Base-by-base conservation (phyloP, 2,797 vertebrate species). In the Borostomias antarcticus region DNA sequence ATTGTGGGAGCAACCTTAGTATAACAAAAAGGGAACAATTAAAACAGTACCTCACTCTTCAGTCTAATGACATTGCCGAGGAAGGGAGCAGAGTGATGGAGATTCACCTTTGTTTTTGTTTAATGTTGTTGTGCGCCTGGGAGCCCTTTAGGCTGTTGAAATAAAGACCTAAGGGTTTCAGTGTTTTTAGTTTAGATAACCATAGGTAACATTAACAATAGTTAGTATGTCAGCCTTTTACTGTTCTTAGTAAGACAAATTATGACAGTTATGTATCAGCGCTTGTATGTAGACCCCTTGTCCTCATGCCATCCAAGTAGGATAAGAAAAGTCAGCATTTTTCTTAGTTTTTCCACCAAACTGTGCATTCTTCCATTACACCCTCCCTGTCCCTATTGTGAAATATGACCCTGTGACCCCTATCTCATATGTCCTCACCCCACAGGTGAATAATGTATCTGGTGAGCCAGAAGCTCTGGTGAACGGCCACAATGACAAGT, bases 361-460 rank as follows among this genome's bases (percentile, higher is more conserved):
- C 30, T 57, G 25, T 19, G 13, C 30, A 8, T 37, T 37, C 7
- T 2, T 28, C 4, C 9, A 23, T n/a, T 15, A n/a, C 35, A 30
- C 21, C 9, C 2, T n/a, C 28, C n/a, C 40, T 15, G 1, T 66
- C 53, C 57, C 33, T 19, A 37, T 43, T 52, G 28, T 26, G 5
- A 26, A 3, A 17, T 8, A n/a, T 48, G 47, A 64, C 11, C 5
- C 10, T 40, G n/a, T 32, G 33, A 45, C 57, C 37, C 23, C n/a
- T 37, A 8, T 65, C 47, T 33, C 13, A 4, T 32, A 1, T 29
- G 53, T 23, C 5, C 35, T 75, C 3, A 62, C 53, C 2, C 52
- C 68, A 9, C 75, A 97, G 95, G 94, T 96, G 61, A 95, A 92
- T 4, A 94, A 91, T 2, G 91, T 96, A 45, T 93, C 92, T 9